A percentile compares a stretch with the other conserved stretches of the same genome.
phyloP scores from a whole-genome alignment of 1,140 invertebrate genomes.

The Drosophila virilis region DNA sequence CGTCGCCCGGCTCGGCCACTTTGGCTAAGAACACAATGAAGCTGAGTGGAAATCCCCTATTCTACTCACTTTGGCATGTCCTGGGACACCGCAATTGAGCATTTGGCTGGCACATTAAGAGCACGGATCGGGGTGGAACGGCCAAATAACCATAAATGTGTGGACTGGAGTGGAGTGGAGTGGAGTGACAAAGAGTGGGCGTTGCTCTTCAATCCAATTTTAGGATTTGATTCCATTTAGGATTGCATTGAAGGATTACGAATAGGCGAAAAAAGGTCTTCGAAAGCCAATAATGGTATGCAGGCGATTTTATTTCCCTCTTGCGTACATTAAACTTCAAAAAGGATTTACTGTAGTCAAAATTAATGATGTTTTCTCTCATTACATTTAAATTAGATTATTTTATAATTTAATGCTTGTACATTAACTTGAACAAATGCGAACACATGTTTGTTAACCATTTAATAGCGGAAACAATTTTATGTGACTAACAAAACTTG shows the following conservation, averaged over 20 bases:
- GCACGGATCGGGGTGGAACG: slow-evolving; percentile 34
- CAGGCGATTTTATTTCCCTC: slow-evolving; percentile 76
- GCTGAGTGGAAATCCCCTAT: slow-evolving; percentile 61
- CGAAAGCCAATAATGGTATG: slow-evolving; percentile 53
- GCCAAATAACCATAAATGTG: slow-evolving; percentile 29
- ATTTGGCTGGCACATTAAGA: slow-evolving; percentile 77
- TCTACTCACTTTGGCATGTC: slow-evolving; percentile 74
- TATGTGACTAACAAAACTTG: background rate
- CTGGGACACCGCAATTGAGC: slow-evolving; percentile 81
- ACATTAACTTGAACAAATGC: slow-evolving; percentile 32
- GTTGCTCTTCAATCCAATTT: slow-evolving; percentile 81
- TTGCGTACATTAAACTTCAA: slow-evolving; percentile 68
- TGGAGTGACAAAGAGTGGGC: slow-evolving; percentile 67
- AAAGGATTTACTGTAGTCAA: slow-evolving; percentile 60
- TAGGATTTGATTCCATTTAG: slow-evolving; percentile 79
- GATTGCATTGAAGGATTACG: slow-evolving; percentile 68
- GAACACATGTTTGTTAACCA: slow-evolving; percentile 43
- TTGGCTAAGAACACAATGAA: slow-evolving; percentile 56
- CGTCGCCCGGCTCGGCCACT: slow-evolving; percentile 40
- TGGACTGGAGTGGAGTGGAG: background rate
- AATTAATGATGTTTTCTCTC: slow-evolving; percentile 79
- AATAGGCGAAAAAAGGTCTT: slow-evolving; percentile 59
- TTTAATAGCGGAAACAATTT: slow-evolving; percentile 6
- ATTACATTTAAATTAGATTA: slow-evolving; percentile 83
- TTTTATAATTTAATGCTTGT: slow-evolving; percentile 39